Evolutionary conservation across 1,140 invertebrate species (phyloP), one percentile per base, ranked within the genome.

Genomic region (Aradophagus sp.): DNA sequence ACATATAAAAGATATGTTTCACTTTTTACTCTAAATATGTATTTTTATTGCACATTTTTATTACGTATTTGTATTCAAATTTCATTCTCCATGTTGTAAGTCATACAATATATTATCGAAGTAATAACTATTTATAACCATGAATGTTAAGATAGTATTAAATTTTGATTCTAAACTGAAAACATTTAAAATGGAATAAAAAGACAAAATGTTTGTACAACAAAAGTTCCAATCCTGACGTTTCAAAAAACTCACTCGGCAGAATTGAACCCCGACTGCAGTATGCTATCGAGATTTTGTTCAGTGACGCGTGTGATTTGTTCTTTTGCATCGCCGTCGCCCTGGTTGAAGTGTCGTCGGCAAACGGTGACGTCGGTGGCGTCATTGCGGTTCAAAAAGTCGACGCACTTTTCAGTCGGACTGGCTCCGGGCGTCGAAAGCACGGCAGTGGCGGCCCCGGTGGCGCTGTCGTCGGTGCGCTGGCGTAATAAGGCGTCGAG

Each of bases 341-440:
- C 52, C 13, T 72, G 36, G 42, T 48, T 23, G 12, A 66, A 35
- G 8, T 63, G 66, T 1, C 62, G 55, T 0, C 39, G 45, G 27
- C 73, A 77, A n/a, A n/a, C n/a, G 10, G 44, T 32, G 41, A 34
- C 69, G 13, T 59, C 47, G 26, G 62, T 67, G 2, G 61, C 56
- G 7, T 67, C 76, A 29, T 75, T 77, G 29, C 79, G 77, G 11
- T 79, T 82, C 10, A 86, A 50, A 42, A 79, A 86, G 35, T 84
- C 81, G 14, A 86, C 80, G 73, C 84, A 86, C 75, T 86, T 85
- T 65, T 86, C 84, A 35, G 84, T 84, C 1, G 84, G 82, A 53
- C 83, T 85, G 3, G 84, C 73, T 16, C 81, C 71, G 0, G 78
- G 72, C 0, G 77, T 42, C 8, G 80, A 76, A 5, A 86, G 71